Base-by-base conservation (phyloP, 2,113 vertebrate species). In the Saccopteryx bilineata region DNA sequence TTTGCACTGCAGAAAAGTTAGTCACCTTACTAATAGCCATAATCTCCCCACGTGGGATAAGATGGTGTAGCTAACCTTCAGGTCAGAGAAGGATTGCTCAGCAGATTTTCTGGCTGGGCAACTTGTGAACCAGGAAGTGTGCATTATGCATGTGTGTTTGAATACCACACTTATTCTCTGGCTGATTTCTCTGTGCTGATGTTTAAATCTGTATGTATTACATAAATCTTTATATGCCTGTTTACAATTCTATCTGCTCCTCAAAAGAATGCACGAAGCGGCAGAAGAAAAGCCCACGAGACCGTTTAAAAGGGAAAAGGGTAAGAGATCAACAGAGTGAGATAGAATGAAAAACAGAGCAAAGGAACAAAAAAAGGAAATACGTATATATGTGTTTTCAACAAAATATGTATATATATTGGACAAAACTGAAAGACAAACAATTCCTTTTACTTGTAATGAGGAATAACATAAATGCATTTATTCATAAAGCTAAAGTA, bases 271-370 rank as follows among this genome's bases (percentile, higher is more conserved):
- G 24, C 71, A 56, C 24, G n/a, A 83, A 52, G 21, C 71, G 19
- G n/a, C 63, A 1, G 18, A 86, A 93, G 39, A 74, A 91, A 92
- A 86, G 46, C 10, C 26, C 23, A 66, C 0, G 28, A 60, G 58
- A n/a, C 23, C n/a, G 4, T 96, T 91, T 91, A 91, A 96, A 75
- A 89, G 17, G 12, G 17, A 54, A 88, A 86, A 90, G 15, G 19
- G 8, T n/a, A 61, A 85, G 54, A 76, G 65, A 95, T 82, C 58
- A 95, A 88, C 96, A 33, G 50, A 65, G 3, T 66, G 31, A 79
- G 28, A 74, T 90, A 96, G 93, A 86, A 72, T 52, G 2, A 23
- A 66, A 84, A 93, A 61, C 14, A 31, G 11, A 69, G 61, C 33
- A 85, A 76, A 93, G 5, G n/a, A 69, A 80, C 28, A 54, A 86